phyloP scores from a whole-genome alignment of 2,888 invertebrate species.

The Dryococelus australis region DNA sequence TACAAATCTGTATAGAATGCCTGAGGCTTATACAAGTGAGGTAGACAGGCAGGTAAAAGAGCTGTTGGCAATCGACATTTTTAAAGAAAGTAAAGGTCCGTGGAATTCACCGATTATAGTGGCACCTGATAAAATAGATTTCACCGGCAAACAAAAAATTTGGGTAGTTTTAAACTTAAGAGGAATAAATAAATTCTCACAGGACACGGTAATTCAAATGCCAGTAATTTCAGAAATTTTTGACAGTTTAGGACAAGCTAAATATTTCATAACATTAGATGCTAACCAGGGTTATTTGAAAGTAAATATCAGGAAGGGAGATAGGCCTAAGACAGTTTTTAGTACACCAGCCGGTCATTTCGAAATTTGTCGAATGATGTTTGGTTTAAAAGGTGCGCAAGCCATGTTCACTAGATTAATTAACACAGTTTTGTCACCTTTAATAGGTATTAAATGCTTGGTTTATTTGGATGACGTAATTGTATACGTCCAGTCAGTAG shows the following conservation, averaged over 20 bases:
- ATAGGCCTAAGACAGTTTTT: constrained; percentile 24
- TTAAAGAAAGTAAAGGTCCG: constrained; percentile 11
- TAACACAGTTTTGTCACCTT: neutral
- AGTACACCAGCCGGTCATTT: neutral
- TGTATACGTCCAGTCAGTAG: neutral
- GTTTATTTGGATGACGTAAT: neutral
- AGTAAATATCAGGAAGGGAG: neutral
- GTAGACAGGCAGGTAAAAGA: neutral
- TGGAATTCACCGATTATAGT: constrained; percentile 28
- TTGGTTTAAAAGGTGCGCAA: neutral
- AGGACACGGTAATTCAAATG: neutral
- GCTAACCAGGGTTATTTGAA: constrained; percentile 22
- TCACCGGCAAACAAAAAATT: neutral
- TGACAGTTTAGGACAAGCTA: neutral
- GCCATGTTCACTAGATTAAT: neutral
- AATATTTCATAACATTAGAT: constrained; percentile 25
- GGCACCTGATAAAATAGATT: constrained; percentile 22
- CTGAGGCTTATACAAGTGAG: too few species aligned
- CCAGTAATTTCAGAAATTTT: constrained; percentile 27
- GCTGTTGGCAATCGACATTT: constrained; percentile 6
- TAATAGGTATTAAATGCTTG: constrained; percentile 1
- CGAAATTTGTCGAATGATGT: neutral
- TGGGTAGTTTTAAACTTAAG: neutral
- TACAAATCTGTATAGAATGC: too few species aligned
- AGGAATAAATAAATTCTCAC: neutral